Conservation (phyloP, 1,140 invertebrate species). For the Drosophila pseudoananassae region DNA sequence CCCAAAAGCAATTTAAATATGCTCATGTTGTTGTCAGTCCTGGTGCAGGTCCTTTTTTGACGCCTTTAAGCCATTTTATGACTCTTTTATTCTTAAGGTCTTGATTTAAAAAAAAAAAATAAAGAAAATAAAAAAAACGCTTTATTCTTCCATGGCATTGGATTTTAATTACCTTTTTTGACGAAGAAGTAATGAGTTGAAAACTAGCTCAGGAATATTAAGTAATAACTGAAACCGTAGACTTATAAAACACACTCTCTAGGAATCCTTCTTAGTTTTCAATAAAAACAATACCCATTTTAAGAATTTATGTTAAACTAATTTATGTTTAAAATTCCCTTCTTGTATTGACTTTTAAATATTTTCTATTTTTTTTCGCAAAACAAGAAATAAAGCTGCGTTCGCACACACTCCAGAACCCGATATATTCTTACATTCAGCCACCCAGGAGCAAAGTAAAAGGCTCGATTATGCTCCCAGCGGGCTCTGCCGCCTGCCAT, state of each 20-base stretch:
- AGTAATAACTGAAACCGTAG: no score
- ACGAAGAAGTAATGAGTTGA: no score
- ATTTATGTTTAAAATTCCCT: constrained; percentile 12
- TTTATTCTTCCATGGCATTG: neutral
- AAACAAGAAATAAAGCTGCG: constrained; percentile 38
- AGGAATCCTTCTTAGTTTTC: no score
- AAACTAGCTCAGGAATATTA: no score
- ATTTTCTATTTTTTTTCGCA: neutral
- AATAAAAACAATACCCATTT: no score
- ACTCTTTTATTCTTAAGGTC: neutral
- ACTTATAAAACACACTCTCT: no score
- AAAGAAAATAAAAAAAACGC: neutral
- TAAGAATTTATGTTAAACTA: neutral
- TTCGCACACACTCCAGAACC: constrained; percentile 23
- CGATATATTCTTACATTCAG: constrained; percentile 11
- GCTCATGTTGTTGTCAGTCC: constrained; percentile 62
- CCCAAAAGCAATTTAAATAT: constrained; percentile 79
- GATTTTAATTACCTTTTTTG: no score
- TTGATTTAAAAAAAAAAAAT: neutral
- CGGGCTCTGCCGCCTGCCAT: constrained; percentile 61
- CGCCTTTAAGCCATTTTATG: constrained; percentile 44
- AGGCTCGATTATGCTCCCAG: constrained; percentile 78
- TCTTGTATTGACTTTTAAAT: constrained; percentile 1
- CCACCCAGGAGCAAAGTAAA: constrained; percentile 55
- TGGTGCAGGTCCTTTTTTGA: constrained; percentile 37